phyloP scores from a whole-genome alignment of 2,797 vertebrate genomes.

The Hoplostethus atlanticus region DNA sequence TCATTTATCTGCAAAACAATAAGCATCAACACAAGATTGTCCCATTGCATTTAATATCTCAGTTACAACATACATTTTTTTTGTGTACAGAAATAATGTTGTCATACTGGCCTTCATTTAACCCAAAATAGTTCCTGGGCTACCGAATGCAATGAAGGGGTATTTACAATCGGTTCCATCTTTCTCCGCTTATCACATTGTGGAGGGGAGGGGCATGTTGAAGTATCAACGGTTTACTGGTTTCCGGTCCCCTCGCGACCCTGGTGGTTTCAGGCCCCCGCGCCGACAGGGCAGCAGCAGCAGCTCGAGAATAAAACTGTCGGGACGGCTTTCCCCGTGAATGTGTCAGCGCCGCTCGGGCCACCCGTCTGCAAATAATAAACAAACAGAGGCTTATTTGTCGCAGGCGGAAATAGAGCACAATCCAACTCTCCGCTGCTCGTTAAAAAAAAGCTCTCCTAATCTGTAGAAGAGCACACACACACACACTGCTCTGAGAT shows the following conservation, averaged over 20 bases:
- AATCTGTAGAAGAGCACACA: conserved; percentile 80
- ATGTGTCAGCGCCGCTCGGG: conserved; percentile 61
- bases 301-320: conserved; percentile 46
- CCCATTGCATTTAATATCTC: conserved; percentile 13
- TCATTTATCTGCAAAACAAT: conserved; percentile 20
- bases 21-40: conserved; percentile 6
- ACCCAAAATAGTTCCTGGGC: neutral
- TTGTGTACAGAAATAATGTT: neutral
- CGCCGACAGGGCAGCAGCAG: neutral
- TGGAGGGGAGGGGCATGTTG: too few species aligned
- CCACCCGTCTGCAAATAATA: conserved; percentile 63
- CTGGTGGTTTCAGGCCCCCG: too few species aligned
- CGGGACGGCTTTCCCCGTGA: conserved; percentile 56
- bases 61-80: too few species aligned
- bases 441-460: conserved; percentile 75
- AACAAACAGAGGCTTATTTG: conserved; percentile 79
- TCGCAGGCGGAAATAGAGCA: conserved; percentile 73
- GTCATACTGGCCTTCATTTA: neutral
- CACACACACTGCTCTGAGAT: conserved; percentile 69
- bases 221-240: conserved; percentile 40
- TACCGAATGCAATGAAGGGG: neutral
- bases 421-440: conserved; percentile 74
- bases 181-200: too few species aligned
- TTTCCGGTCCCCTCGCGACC: conserved; percentile 34
- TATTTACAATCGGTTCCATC: too few species aligned